phyloP scores from a whole-genome alignment of 2,797 vertebrate genomes.

The Crocidura indochinensis region DNA sequence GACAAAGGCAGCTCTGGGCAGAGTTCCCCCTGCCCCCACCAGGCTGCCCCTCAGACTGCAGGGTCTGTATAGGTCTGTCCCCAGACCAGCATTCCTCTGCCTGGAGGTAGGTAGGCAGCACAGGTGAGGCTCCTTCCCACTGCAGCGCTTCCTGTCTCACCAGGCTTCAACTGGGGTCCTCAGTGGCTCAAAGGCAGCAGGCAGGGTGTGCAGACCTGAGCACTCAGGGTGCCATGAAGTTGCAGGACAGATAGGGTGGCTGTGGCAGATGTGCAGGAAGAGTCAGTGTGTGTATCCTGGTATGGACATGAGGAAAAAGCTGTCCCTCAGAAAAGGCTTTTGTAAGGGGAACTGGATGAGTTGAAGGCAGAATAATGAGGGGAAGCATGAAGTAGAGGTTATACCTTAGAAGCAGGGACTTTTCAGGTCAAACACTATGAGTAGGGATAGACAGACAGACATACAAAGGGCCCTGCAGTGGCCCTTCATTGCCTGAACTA shows the following conservation, averaged over 20 bases:
- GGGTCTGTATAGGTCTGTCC: not conserved
- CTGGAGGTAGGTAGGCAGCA: not conserved
- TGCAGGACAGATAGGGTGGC: not conserved
- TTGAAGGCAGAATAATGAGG: not conserved
- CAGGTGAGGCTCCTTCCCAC: not conserved
- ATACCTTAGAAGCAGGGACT: too few species aligned
- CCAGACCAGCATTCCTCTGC: not conserved
- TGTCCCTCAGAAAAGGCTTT: not conserved
- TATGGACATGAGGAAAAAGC: not conserved
- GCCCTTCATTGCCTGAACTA: too few species aligned
- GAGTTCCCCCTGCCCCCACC: not conserved
- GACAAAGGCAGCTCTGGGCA: constrained; percentile 83
- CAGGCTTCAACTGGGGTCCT: not conserved
- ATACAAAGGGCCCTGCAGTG: too few species aligned
- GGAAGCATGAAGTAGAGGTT: not conserved
- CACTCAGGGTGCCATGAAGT: constrained; percentile 18
- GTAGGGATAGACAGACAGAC: too few species aligned
- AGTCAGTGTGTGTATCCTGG: not conserved
- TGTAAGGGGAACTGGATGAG: not conserved
- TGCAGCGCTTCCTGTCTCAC: not conserved
- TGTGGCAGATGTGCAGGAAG: not conserved
- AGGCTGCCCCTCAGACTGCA: not conserved
- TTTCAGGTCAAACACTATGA: too few species aligned
- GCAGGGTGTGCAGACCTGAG: not conserved
- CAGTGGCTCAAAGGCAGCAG: not conserved